Percentiles rank a stretch among this genome's conserved stretches.
Evolutionary conservation across 1,140 invertebrate species (phyloP).

Genomic region (Drosophila aff.): DNA sequence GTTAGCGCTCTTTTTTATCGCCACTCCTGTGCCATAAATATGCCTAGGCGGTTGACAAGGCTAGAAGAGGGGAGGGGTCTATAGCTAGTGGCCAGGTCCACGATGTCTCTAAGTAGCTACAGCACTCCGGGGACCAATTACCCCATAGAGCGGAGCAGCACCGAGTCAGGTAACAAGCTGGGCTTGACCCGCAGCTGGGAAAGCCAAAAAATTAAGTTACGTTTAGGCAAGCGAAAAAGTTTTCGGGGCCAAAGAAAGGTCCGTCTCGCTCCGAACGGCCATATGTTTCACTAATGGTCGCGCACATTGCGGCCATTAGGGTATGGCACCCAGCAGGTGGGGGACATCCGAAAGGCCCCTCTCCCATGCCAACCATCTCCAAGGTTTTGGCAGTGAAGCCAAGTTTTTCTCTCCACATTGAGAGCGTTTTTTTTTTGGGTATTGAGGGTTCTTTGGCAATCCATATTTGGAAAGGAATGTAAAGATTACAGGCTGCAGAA

Average conservation of each 20-base stretch:
- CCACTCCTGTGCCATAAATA: slow-evolving; percentile 69
- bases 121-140: slow-evolving; percentile 77
- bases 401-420: slow-evolving; percentile 13
- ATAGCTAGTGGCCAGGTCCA: slow-evolving; percentile 27
- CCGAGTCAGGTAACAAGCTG: slow-evolving; percentile 71
- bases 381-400: slow-evolving; percentile 34
- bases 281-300: slow-evolving; percentile 83
- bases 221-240: slow-evolving; percentile 65
- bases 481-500: slow-evolving; percentile 7
- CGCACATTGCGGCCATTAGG: slow-evolving; percentile 80
- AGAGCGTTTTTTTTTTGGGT: not conserved
- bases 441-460: not conserved
- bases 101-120: slow-evolving; percentile 79
- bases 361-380: not conserved
- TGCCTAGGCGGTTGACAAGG: slow-evolving; percentile 53
- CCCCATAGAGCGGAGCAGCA: slow-evolving; percentile 44
- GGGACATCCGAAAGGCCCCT: slow-evolving; percentile 2
- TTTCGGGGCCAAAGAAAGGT: slow-evolving; percentile 53
- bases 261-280: slow-evolving; percentile 42
- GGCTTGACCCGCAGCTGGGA: slow-evolving; percentile 53
- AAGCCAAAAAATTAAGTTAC: slow-evolving; percentile 77
- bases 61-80: slow-evolving; percentile 5
- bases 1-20: slow-evolving; percentile 70
- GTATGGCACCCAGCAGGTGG: slow-evolving; percentile 49
- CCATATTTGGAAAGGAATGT: slow-evolving; percentile 30